Base-by-base conservation (phyloP, 1,140 invertebrate genomes). In the Maconellicoccus hirsutus region DNA sequence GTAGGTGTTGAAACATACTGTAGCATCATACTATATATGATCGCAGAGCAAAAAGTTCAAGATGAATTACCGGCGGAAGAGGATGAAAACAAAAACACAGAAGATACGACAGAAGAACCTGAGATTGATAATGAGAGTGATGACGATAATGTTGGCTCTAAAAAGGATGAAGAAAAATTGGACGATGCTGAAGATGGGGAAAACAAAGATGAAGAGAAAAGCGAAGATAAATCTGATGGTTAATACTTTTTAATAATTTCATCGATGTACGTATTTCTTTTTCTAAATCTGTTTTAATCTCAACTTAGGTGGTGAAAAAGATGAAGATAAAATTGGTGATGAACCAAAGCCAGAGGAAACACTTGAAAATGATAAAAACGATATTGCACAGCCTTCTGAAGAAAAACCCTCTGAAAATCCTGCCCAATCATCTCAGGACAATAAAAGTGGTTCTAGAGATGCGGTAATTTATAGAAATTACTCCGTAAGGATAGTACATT, bases 381-480 rank as follows among this genome's bases (percentile, higher is more conserved):
- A 84, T 38, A 79, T 83, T 75, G 82, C 84, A 7, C 80, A 82
- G 75, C 78, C 82, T 23, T 85, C 86, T 7, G 83, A 82, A 72
- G 82, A 86, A 73, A 83, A 86, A 72, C 80, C 82, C 1, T 80
- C 80, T 23, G 79, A 81, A 8, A 81, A 81, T 23, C 59, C 70
- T 69, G 74, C 75, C 6, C 73, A 78, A 66, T 70, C 75, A 23
- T 74, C 78, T 42, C 70, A 77, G 38, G 63, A 77, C 39, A 71
- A 73, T 25, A 69, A 75, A 12, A 71, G 77, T 38, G 76, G 76
- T 59, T 77, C 76, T 21, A 75, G 75, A 73, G 75, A 78, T 73
- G 73, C 79, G 73, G 76, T 80, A 69, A 70, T 27, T 25, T 33
- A 39, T 26, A 19, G 3, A 16, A 52, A 8, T 19, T 52, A 19